phyloP scores from a whole-genome alignment of 2,888 invertebrate species.

The Elysia crispata region DNA sequence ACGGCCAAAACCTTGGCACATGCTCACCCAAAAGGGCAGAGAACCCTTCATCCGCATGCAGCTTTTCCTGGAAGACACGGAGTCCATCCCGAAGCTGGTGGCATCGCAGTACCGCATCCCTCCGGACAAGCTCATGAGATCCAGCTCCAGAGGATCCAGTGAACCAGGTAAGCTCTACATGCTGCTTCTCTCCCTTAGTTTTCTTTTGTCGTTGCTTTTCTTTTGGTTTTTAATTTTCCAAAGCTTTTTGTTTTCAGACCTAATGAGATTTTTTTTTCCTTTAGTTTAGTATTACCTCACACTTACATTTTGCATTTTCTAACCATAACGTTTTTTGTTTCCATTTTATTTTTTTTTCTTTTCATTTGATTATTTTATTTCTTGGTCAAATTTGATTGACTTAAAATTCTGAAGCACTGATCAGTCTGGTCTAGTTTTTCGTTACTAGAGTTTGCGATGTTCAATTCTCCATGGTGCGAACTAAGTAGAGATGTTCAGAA shows the following conservation, averaged over 20 bases:
- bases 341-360: not conserved
- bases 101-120: constrained; percentile 99
- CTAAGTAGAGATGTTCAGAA: too few relatives aligned
- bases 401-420: too few relatives aligned
- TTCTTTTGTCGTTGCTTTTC: too few relatives aligned
- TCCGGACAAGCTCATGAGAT: constrained; percentile 97
- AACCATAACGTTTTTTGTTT: not conserved
- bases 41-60: constrained; percentile 84
- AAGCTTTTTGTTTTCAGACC: too few relatives aligned
- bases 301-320: too few relatives aligned
- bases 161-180: constrained; percentile 44
- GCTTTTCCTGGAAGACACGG: constrained; percentile 95
- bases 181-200: not conserved
- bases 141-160: constrained; percentile 54
- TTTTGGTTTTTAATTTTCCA: too few relatives aligned
- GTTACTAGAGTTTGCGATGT: too few relatives aligned
- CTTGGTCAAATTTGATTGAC: too few relatives aligned
- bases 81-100: constrained; percentile 94
- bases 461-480: too few relatives aligned
- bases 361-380: not conserved
- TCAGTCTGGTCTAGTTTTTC: too few relatives aligned
- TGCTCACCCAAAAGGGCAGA: constrained; percentile 98
- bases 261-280: too few relatives aligned
- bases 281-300: too few relatives aligned
- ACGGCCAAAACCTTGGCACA: constrained; percentile 98